phyloP scores from a whole-genome alignment of 2,797 vertebrate species.

The Tokudaia muenninki region DNA sequence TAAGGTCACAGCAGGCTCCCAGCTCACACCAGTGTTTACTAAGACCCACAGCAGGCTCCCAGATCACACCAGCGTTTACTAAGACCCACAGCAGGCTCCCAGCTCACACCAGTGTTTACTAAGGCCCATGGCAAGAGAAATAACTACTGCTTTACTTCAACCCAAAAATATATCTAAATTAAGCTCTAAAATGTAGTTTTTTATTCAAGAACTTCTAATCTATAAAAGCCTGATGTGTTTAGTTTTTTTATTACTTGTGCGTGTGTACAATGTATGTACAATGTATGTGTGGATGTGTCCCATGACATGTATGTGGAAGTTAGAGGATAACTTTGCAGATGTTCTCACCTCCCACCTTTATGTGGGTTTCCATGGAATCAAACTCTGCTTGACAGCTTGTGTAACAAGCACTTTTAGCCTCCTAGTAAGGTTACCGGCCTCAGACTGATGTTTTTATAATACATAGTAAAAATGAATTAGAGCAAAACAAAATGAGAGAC shows the following conservation, averaged over 20 bases:
- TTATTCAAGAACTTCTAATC: constrained; percentile 13
- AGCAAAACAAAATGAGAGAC: not conserved
- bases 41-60: too few species aligned
- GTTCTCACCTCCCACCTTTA: not conserved
- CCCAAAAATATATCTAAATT: not conserved
- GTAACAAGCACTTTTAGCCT: not conserved
- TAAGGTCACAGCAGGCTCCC: not conserved
- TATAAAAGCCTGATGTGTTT: not conserved
- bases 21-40: too few species aligned
- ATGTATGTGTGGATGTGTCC: not conserved
- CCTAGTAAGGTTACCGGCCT: not conserved
- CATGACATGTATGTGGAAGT: not conserved
- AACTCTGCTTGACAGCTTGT: not conserved
- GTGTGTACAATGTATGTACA: not conserved
- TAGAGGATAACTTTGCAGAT: not conserved
- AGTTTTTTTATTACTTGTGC: not conserved
- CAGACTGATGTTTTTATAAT: constrained; percentile 13
- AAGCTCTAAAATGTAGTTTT: not conserved
- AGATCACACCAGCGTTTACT: too few species aligned
- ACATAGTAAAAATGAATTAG: not conserved
- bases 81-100: not conserved
- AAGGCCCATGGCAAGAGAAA: not conserved
- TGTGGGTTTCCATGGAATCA: not conserved
- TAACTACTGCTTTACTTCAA: not conserved
- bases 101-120: not conserved